Evolutionary conservation across 2,113 vertebrate species (phyloP).

Genomic region (Cavia porcellus): DNA sequence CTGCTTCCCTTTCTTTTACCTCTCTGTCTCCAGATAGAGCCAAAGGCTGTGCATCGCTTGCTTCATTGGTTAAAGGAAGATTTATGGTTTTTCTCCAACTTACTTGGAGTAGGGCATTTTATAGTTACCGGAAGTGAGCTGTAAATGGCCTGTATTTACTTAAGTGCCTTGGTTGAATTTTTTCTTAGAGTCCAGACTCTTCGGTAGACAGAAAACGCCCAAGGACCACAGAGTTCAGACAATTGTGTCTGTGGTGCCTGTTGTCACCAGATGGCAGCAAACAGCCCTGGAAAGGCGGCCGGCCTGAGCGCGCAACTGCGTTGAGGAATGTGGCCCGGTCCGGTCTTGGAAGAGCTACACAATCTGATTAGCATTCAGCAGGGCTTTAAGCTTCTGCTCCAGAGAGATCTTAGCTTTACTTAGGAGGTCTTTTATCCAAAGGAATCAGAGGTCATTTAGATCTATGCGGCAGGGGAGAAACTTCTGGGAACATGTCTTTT

Average conservation of each 20-base stretch:
- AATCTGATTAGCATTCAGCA: slow-evolving; percentile 64
- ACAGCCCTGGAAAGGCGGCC: not conserved
- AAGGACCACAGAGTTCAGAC: not conserved
- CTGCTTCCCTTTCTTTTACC: not conserved
- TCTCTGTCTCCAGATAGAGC: not conserved
- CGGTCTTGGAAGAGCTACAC: not conserved
- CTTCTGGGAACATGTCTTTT: not conserved
- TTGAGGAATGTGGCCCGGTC: not conserved
- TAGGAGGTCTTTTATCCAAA: slow-evolving; percentile 18
- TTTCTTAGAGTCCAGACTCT: not conserved
- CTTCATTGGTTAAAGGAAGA: not conserved
- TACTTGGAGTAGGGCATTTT: not conserved
- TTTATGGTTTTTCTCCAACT: not conserved
- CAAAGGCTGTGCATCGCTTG: not conserved
- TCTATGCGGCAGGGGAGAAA: not conserved
- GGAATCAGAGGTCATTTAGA: slow-evolving; percentile 19
- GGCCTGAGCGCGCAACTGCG: accelerated
- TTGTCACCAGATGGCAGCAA: slow-evolving; percentile 76
- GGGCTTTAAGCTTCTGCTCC: not conserved
- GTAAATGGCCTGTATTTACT: not conserved
- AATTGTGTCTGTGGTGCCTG: not conserved
- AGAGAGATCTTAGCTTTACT: slow-evolving; percentile 43
- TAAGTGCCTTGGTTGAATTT: not conserved
- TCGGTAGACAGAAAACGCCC: not conserved
- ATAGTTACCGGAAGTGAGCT: not conserved